Base-by-base conservation (phyloP, 1,140 invertebrate species). In the Orchestia grillus region DNA sequence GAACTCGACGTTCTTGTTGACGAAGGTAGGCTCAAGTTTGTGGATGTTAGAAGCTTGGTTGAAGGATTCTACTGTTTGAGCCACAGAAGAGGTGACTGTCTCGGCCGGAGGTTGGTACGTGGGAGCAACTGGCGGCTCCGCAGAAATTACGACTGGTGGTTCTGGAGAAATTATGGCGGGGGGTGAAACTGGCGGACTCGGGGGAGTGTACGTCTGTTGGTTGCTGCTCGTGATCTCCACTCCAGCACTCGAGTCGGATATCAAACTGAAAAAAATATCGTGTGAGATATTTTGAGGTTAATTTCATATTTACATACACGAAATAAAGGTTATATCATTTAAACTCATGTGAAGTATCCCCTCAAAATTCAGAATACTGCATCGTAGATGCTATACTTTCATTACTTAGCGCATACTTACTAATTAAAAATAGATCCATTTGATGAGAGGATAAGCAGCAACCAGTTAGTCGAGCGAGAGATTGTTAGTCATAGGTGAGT, bases 11-110 rank as follows among this genome's bases (percentile, higher is more conserved):
- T 94, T 94, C 44, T 94, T 94, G 92, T 45, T 94, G 36, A 94
- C 92, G 44, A 94, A 94, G 8, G 92, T 15, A 94, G 92, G 92
- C 40, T 94, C 92, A 4, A 94, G 92, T 44, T 94, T 94, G 44
- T 94, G 92, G 19, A 94, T 40, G 36, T 94, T 94, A 28, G 92
- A 40, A 44, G 44, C 43, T 15, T 94, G 41, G 16, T 45, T 44
- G 40, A 47, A 94, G 8, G 44, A 94, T 40, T 94, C 43, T 45
- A 44, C 15, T 40, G 92, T 8, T 94, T 44, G 44, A 94, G 44
- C 44, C 44, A 44, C 41, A 11, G 88, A 28, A 28, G 88, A 11
- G 4, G 88, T 42, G 0, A 19, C 88, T 11, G 88, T 3, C 15
- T 42, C 88, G 42, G 6, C 88, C 42, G 88, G 88, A 41, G 88